These are phyloP conservation scores for Hypomecis atomaria DNA, from an alignment of 2,888 invertebrate genomes.

Conservation along the genomic window DNA sequence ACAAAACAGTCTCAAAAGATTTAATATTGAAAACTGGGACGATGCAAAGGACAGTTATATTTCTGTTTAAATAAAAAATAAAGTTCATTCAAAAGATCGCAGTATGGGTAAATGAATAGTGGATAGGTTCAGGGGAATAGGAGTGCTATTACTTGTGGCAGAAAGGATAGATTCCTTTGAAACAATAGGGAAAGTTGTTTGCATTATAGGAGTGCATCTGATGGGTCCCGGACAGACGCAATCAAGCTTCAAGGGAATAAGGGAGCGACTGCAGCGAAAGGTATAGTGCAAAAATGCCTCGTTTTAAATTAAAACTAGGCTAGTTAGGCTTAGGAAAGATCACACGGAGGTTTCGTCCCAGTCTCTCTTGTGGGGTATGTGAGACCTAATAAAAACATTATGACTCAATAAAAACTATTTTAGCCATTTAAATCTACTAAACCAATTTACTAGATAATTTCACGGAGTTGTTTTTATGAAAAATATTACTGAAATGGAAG, in stretches of 20 bases:
- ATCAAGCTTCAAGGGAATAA: slow-evolving; percentile 46
- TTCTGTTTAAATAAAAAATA: slow-evolving; percentile 37
- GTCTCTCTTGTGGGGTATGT: no score
- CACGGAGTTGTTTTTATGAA: no score
- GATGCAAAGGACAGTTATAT: slow-evolving; percentile 35
- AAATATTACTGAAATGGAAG: no score
- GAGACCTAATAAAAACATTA: no score
- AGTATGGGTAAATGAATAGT: slow-evolving; percentile 48
- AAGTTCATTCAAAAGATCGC: slow-evolving; percentile 40
- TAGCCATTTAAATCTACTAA: no score
- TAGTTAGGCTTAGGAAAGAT: no score
- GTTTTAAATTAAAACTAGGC: not conserved
- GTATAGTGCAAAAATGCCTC: not conserved
- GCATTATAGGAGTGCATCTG: slow-evolving; percentile 67
- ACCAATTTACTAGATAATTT: no score
- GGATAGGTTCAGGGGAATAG: slow-evolving; percentile 49
- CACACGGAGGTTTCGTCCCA: no score
- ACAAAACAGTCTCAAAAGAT: slow-evolving; percentile 42
- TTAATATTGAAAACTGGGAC: slow-evolving; percentile 49
- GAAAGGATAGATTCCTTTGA: slow-evolving; percentile 62
- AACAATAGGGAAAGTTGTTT: slow-evolving; percentile 70
- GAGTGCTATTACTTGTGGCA: slow-evolving; percentile 64
- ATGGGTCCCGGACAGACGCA: slow-evolving; percentile 59
- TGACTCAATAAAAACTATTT: no score
- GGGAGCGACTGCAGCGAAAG: slow-evolving; percentile 36